Evolutionary conservation across 2,888 invertebrate species (phyloP).

Genomic region (Protodeltote pygarga): DNA sequence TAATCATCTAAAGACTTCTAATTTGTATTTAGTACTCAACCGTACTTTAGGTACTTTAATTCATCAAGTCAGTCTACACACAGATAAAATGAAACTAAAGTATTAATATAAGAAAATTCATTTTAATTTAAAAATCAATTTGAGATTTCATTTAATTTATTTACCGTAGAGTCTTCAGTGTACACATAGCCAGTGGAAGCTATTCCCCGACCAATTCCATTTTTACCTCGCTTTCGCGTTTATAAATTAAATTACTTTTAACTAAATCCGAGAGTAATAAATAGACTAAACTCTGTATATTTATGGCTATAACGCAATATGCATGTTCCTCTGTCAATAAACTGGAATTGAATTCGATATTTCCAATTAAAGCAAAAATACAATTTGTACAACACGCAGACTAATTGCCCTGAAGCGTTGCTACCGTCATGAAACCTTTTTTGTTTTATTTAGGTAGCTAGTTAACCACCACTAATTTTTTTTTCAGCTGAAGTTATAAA

Average conservation of each 20-base stretch:
- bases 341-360: slow-evolving; percentile 39
- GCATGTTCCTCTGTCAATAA: slow-evolving; percentile 29
- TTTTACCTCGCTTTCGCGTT: slow-evolving; percentile 12
- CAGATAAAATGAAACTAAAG: no score
- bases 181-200: background rate
- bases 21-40: no score
- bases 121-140: no score
- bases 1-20: no score
- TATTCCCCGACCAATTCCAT: slow-evolving; percentile 9
- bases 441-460: slow-evolving; percentile 42
- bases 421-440: slow-evolving; percentile 25
- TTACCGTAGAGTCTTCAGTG: background rate
- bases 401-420: slow-evolving; percentile 46
- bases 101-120: no score
- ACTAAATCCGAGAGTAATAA: slow-evolving; percentile 20
- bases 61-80: no score
- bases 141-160: no score
- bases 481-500: slow-evolving; percentile 14
- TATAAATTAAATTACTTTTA: slow-evolving; percentile 31
- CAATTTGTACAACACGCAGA: slow-evolving; percentile 57
- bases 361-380: slow-evolving; percentile 42
- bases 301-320: slow-evolving; percentile 2
- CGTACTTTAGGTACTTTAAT: no score
- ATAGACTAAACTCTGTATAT: slow-evolving; percentile 12
- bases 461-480: slow-evolving; percentile 20